Conservation (phyloP, 2,113 vertebrate species). For the Engraulis encrasicolus region DNA sequence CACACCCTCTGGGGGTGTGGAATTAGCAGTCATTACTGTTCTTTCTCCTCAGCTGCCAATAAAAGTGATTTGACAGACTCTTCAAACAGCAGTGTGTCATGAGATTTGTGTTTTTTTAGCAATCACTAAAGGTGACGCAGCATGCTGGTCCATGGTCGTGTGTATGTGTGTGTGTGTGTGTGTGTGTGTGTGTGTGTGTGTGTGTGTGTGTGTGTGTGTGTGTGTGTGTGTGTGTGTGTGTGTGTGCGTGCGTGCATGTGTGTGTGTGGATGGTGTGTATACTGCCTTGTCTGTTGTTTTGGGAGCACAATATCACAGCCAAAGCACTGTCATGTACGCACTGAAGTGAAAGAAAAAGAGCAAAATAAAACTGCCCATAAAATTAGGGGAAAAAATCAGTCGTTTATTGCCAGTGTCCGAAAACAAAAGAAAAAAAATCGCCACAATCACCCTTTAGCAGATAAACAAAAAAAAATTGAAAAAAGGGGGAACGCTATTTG, state of each 20-base stretch:
- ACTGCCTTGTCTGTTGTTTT: no score
- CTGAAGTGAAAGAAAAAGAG: conserved; percentile 38
- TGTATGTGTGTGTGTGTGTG: background rate
- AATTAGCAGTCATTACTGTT: background rate
- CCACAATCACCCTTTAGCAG: no score
- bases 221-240: no score
- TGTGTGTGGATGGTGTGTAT: no score
- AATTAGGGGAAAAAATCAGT: conserved; percentile 61
- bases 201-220: background rate
- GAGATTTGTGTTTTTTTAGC: background rate
- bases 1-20: background rate
- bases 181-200: background rate
- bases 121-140: background rate
- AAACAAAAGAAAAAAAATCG: conserved; percentile 66
- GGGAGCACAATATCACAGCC: background rate
- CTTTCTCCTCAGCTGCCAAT: background rate
- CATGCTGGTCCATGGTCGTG: background rate
- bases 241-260: no score
- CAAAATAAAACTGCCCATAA: conserved; percentile 49
- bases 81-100: background rate
- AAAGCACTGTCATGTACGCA: no score
- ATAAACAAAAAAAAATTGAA: no score
- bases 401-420: conserved; percentile 70
- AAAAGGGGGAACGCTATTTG: conserved; percentile 71
- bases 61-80: background rate